Base-by-base conservation (phyloP, 1,140 invertebrate species). In the Drosophila biarmipes region DNA sequence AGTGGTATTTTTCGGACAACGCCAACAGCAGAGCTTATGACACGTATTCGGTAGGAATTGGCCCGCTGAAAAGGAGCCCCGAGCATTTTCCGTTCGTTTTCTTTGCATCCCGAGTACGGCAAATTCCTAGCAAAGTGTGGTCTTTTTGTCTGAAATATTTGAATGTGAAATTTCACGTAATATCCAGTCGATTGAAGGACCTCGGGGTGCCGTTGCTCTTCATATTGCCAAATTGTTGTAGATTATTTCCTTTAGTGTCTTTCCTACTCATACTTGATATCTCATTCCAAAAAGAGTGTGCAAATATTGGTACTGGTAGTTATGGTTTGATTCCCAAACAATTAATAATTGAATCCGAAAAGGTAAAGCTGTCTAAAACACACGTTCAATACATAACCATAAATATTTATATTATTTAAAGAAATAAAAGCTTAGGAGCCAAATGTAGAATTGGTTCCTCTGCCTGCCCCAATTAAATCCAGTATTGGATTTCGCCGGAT, bases 1-100 rank as follows among this genome's bases (percentile, higher is more conserved):
- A 87, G 78, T 75, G 71, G 51, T 71, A 81, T 87, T 87, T 80
- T 81, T 81, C 61, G 56, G 56, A 71, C 64, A 75, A 62, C 69
- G 71, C 73, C 80, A 82, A 69, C 62, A 54, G 34, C 57, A 49
- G 57, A 73, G 79, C 52, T 78, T 46, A 48, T 63, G 61, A 64
- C 71, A 76, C 52, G 56, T 46, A 68, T 68, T 14, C 34, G 24
- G 37, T 31, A 15, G 34, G 21, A 40, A 59, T 49, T 51, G 45
- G 31, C 31, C 21, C 31, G 12, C 45, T 24, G 38, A 43, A 35
- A 15, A 46, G n/a, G 6, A 31, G 6, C 17, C 14, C 10, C n/a
- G 51, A n/a, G n/a, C 27, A 68, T 46, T 69, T 68, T 46, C 2
- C 38, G 5, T 12, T 12, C 8, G 55, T 40, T 55, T 68, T 40